A percentile compares a stretch with the other conserved stretches of the same genome.
Evolutionary conservation across 2,113 vertebrate species (phyloP).

Genomic region (Callionymus lyra): DNA sequence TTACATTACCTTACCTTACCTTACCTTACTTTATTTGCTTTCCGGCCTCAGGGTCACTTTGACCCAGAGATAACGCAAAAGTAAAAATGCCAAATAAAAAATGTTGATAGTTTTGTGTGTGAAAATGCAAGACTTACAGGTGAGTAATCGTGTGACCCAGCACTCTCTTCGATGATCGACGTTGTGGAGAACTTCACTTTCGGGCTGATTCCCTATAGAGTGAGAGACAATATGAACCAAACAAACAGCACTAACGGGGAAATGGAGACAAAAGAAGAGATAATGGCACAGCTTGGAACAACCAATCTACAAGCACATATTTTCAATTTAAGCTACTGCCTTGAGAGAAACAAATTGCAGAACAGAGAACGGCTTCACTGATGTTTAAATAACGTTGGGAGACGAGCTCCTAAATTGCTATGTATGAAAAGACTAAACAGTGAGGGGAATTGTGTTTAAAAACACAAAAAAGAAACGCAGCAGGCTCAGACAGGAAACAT

Average conservation of each 20-base stretch:
- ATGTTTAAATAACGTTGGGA: slow-evolving; percentile 59
- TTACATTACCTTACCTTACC: too few relatives aligned
- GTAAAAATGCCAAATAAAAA: slow-evolving; percentile 3
- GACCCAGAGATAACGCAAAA: too few relatives aligned
- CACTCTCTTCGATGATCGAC: slow-evolving; percentile 82
- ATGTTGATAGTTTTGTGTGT: not conserved
- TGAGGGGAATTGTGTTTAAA: slow-evolving; percentile 40
- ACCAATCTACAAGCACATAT: slow-evolving; percentile 48
- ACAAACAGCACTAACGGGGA: slow-evolving; percentile 32
- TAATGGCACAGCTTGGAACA: slow-evolving; percentile 30
- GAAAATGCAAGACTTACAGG: slow-evolving; percentile 51
- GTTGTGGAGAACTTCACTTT: slow-evolving; percentile 85
- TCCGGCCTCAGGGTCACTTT: too few relatives aligned
- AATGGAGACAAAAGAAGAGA: slow-evolving; percentile 40
- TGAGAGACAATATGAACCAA: slow-evolving; percentile 31
- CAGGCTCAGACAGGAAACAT: slow-evolving; percentile 32
- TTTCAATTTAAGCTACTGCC: slow-evolving; percentile 34
- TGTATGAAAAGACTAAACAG: slow-evolving; percentile 35
- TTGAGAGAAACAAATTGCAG: slow-evolving; percentile 44
- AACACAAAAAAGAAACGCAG: slow-evolving; percentile 36
- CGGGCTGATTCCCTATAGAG: slow-evolving; percentile 83
- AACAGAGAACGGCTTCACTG: slow-evolving; percentile 40
- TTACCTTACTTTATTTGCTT: too few relatives aligned
- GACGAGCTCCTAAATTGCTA: slow-evolving; percentile 53
- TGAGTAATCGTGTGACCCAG: slow-evolving; percentile 33